A percentile compares a stretch with the other conserved stretches of the same genome.
phyloP scores from a whole-genome alignment of 2,113 vertebrate species.

The Takifugu flavidus region DNA sequence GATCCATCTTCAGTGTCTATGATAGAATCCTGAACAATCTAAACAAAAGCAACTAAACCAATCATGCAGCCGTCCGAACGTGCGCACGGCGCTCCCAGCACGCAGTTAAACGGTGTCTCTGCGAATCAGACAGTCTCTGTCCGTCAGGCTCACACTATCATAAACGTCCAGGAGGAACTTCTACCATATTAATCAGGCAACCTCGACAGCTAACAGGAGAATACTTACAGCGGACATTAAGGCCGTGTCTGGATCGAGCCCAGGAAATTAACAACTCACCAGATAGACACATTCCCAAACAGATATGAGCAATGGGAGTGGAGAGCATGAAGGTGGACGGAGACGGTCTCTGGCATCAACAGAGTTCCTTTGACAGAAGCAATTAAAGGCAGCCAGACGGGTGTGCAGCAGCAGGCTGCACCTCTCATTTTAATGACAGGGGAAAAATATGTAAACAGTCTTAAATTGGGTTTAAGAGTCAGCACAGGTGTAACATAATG shows the following conservation, averaged over 20 bases:
- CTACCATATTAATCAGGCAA: constrained; percentile 73
- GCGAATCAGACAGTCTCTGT: constrained; percentile 51
- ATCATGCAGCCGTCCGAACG: constrained; percentile 1
- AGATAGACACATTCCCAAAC: constrained; percentile 68
- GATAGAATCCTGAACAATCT: too few relatives aligned
- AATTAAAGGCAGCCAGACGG: constrained; percentile 62
- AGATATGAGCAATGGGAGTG: constrained; percentile 69
- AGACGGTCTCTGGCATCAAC: constrained; percentile 47
- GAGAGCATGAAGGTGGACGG: constrained; percentile 56
- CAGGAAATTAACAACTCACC: constrained; percentile 73
- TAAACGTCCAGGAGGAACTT: constrained; percentile 73
- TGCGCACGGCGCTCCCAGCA: background rate
- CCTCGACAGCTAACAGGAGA: constrained; percentile 72
- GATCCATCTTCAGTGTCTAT: too few relatives aligned
- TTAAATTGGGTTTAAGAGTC: background rate
- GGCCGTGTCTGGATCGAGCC: constrained; percentile 68
- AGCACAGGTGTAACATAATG: too few relatives aligned
- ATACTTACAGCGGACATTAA: constrained; percentile 72
- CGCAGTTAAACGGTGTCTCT: constrained; percentile 13
- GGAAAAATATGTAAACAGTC: constrained; percentile 22
- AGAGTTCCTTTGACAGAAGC: constrained; percentile 66
- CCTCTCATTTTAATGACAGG: constrained; percentile 28
- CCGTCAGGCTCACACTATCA: constrained; percentile 71
- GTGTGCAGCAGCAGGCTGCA: constrained; percentile 44
- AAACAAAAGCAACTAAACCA: constrained; percentile 50